Percentiles rank a stretch among this genome's conserved stretches.
phyloP scores from a whole-genome alignment of 2,113 vertebrate species.

The Cranoglanis bouderius region DNA sequence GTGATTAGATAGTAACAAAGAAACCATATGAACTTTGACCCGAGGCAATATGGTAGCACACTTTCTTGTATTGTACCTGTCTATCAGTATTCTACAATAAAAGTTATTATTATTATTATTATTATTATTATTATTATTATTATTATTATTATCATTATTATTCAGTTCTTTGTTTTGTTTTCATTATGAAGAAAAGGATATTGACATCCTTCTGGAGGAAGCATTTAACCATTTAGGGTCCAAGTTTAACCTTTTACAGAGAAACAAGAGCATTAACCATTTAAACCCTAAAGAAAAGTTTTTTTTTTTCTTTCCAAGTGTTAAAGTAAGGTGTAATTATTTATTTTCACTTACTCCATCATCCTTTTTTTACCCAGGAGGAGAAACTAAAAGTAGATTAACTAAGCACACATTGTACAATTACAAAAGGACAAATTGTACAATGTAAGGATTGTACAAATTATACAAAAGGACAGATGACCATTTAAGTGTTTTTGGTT shows the following conservation, averaged over 20 bases:
- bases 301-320: not conserved
- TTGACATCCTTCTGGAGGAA: not conserved
- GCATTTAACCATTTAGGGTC: not conserved
- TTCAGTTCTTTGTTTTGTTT: not conserved
- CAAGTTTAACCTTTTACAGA: not conserved
- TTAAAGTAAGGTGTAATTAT: not conserved
- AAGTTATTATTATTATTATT: not conserved
- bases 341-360: not conserved
- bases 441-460: no score
- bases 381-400: not conserved
- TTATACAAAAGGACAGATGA: not conserved
- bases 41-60: not conserved
- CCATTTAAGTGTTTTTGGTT: not conserved
- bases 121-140: not conserved
- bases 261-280: not conserved
- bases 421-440: not conserved
- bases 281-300: not conserved
- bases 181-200: not conserved
- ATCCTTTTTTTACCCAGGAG: not conserved
- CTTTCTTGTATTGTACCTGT: not conserved
- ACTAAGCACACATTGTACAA: not conserved
- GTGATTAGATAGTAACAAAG: conserved; percentile 47
- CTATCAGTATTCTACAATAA: not conserved
- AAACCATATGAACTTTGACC: conserved; percentile 14
- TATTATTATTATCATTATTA: not conserved